Evolutionary conservation across 2,888 invertebrate species (phyloP), one percentile per base, ranked within the genome.

Genomic region (Adineta ricciae): DNA sequence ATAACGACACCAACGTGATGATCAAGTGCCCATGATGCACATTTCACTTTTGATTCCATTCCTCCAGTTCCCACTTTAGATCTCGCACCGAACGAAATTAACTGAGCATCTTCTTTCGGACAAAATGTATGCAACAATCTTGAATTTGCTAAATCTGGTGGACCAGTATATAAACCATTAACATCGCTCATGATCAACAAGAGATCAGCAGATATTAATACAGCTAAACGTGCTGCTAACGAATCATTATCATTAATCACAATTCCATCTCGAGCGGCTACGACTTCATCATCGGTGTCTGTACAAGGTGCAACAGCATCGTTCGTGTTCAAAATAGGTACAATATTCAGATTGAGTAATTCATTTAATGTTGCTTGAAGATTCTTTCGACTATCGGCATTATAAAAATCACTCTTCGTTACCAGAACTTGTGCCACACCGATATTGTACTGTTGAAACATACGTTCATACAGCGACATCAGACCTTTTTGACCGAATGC

Each of bases 391-490:
- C 96, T 96, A 89, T 96, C 94, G 87, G 96, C 96, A 91, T 99
- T 97, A 92, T 96, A 95, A 91, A 99, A 98, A 91, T 99, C 99
- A 0, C 97, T 96, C 89, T 97, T 97, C 0, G 98, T 99, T 27
- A 99, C 96, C 87, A 99, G 92, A 0, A 99, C 95, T 93, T 99
- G 98, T 32, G 99, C 98, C 87, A 97, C 95, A 92, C 96, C 96
- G 72, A 99, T 96, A 84, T 98, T 98, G 91, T 99, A 99, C 91
- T 99, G 98, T 14, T 95, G 94, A 91, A 99, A 99, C 96, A 99
- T 97, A 84, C 97, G 97, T 89, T 99, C 98, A 90, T 99, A 99
- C 88, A 99, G 93, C 0, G 97, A 96, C 98, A 99, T 99, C n/a
- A 99, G 93, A 86, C 98, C 98, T 0, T 97, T 97, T 91, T 99